Conservation (phyloP, 30 jellyfish, hydroid and myxozoan genomes). For the Rhopilema esculentum region DNA sequence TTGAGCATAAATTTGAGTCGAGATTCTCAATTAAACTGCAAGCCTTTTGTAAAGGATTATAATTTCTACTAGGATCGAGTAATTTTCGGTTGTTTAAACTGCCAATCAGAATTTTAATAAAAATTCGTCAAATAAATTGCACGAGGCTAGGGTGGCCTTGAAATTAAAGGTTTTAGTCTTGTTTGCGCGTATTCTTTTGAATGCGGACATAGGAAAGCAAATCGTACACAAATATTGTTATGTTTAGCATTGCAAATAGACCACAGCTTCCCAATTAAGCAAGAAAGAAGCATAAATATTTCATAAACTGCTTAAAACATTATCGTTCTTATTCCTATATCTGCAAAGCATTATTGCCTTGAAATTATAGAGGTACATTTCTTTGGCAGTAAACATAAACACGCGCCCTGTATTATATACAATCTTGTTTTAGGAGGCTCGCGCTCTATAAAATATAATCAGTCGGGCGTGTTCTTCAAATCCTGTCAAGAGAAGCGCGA, state of each 20-base stretch:
- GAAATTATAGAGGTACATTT: background rate
- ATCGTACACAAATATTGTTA: conserved; percentile 7
- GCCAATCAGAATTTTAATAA: background rate
- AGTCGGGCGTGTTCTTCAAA: background rate
- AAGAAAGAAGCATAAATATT: background rate
- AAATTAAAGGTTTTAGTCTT: background rate
- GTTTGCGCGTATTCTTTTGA: conserved; percentile 25
- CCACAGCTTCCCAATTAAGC: conserved; percentile 3
- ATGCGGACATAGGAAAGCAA: conserved; percentile 11
- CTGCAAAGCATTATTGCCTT: background rate
- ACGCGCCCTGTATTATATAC: background rate
- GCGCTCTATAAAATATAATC: background rate
- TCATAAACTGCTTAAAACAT: background rate
- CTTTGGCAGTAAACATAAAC: background rate
- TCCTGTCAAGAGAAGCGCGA: background rate
- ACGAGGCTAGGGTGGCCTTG: conserved; percentile 25
- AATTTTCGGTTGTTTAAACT: background rate
- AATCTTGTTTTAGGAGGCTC: background rate
- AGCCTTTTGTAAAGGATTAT: background rate
- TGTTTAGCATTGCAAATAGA: background rate
- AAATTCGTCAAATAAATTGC: background rate
- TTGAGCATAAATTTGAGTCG: background rate
- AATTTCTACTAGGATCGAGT: background rate
- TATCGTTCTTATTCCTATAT: background rate
- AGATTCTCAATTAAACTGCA: background rate